A percentile compares a stretch with the other conserved stretches of the same genome.
These are phyloP conservation scores for Drosophila kuntzei DNA, from an alignment of 2,888 invertebrate genomes.

Conservation along the genomic window DNA sequence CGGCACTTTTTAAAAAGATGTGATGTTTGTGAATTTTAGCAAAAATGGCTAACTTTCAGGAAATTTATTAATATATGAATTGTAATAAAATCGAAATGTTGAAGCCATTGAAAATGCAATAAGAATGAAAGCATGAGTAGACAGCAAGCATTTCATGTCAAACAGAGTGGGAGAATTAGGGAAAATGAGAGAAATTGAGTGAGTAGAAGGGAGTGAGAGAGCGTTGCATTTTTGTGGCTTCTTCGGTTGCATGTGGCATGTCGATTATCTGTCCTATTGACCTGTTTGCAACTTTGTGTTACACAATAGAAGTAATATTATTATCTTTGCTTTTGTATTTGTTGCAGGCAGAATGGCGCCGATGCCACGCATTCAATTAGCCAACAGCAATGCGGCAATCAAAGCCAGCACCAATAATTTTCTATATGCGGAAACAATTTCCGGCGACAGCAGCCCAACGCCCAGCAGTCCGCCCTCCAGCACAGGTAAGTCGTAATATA, in stretches of 20 bases:
- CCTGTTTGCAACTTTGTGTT: conserved; percentile 46
- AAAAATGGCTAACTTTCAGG: too few relatives aligned
- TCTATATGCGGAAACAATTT: conserved; percentile 77
- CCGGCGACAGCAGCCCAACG: conserved; percentile 84
- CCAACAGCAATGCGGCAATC: conserved; percentile 56
- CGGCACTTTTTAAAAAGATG: too few relatives aligned
- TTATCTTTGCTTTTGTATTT: conserved; percentile 13
- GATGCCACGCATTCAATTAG: conserved; percentile 79
- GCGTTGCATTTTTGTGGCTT: conserved; percentile 42
- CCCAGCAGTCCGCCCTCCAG: conserved; percentile 85
- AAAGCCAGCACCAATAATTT: conserved; percentile 67
- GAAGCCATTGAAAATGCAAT: background rate
- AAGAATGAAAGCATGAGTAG: background rate
- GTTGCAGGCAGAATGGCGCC: conserved; percentile 78
- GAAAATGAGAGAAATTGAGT: background rate
- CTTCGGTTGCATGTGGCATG: conserved; percentile 47
- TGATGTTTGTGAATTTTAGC: too few relatives aligned
- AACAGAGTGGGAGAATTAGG: background rate
- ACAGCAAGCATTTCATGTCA: background rate
- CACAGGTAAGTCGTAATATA: conserved; percentile 78
- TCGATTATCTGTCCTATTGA: conserved; percentile 59
- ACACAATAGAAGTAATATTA: conserved; percentile 21
- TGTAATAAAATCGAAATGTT: background rate
- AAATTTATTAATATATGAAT: background rate
- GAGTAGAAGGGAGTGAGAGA: background rate